phyloP scores from a whole-genome alignment of 2,888 invertebrate genomes.

The Venustoraphidia nigricollis region DNA sequence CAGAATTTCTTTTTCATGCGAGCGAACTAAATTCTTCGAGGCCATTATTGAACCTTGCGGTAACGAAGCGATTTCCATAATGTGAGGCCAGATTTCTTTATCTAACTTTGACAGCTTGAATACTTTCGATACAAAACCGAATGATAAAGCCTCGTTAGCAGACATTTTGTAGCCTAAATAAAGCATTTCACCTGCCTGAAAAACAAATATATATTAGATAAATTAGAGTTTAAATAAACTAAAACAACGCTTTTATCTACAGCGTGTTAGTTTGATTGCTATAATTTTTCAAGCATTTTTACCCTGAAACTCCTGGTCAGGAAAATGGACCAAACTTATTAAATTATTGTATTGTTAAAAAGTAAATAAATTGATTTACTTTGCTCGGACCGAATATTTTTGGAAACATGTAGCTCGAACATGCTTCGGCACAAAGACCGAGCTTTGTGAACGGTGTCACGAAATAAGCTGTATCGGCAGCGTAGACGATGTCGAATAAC shows the following conservation, averaged over 20 bases:
- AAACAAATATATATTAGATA: neutral
- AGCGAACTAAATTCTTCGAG: slow-evolving; percentile 4
- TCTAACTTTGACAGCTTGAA: slow-evolving; percentile 48
- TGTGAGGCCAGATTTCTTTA: slow-evolving; percentile 12
- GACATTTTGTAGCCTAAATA: slow-evolving; percentile 60
- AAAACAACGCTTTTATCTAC: too few species aligned
- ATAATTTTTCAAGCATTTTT: too few species aligned
- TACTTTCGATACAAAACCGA: slow-evolving; percentile 65
- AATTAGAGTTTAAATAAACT: too few species aligned
- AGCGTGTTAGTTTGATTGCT: too few species aligned
- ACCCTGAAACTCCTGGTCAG: too few species aligned
- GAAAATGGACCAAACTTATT: too few species aligned
- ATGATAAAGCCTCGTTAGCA: slow-evolving; percentile 61
- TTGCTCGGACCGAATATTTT: slow-evolving; percentile 67
- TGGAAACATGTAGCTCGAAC: slow-evolving; percentile 77
- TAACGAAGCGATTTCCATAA: neutral
- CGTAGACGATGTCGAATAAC: slow-evolving; percentile 79
- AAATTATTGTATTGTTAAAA: neutral
- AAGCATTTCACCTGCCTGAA: slow-evolving; percentile 42
- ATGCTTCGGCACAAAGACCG: slow-evolving; percentile 79
- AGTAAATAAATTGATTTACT: slow-evolving; percentile 25
- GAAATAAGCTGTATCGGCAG: slow-evolving; percentile 75
- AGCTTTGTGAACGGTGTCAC: slow-evolving; percentile 73
- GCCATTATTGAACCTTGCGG: neutral
- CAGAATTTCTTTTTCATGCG: slow-evolving; percentile 4